A percentile compares a stretch with the other conserved stretches of the same genome.
phyloP scores from a whole-genome alignment of 2,888 invertebrate species.

The Eristalinus sepulchralis region DNA sequence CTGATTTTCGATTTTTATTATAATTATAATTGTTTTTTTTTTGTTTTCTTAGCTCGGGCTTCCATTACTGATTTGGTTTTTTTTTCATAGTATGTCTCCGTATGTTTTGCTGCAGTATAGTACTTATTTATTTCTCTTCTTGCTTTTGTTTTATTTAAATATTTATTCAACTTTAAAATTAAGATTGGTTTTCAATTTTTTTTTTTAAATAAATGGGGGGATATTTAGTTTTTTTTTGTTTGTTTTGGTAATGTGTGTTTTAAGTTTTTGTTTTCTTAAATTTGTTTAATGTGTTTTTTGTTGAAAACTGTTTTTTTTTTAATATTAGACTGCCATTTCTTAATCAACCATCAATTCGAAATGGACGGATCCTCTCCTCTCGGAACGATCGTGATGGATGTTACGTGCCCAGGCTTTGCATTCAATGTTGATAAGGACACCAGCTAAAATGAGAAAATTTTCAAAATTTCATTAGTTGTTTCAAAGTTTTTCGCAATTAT shows the following conservation, averaged over 20 bases:
- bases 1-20: slow-evolving; percentile 72
- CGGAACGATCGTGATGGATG: slow-evolving; percentile 92
- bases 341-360: slow-evolving; percentile 97
- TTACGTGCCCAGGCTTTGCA: slow-evolving; percentile 97
- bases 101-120: slow-evolving; percentile 63
- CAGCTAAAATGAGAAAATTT: slow-evolving; percentile 82
- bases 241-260: slow-evolving; percentile 55
- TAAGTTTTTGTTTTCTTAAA: slow-evolving; percentile 27
- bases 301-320: slow-evolving; percentile 52
- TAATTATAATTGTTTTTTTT: slow-evolving; percentile 38
- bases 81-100: slow-evolving; percentile 9
- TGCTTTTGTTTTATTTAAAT: slow-evolving; percentile 49
- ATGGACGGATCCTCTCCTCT: slow-evolving; percentile 95
- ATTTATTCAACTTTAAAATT: slow-evolving; percentile 61
- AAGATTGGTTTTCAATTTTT: slow-evolving; percentile 41
- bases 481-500: no score
- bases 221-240: slow-evolving; percentile 40
- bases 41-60: slow-evolving; percentile 55
- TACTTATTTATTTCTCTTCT: slow-evolving; percentile 51
- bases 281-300: slow-evolving; percentile 25
- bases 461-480: no score
- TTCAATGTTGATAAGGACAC: slow-evolving; percentile 95
- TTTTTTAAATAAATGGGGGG: slow-evolving; percentile 58
- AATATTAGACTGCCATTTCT: slow-evolving; percentile 76
- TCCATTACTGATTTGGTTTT: slow-evolving; percentile 44